Evolutionary conservation across 1,140 invertebrate genomes (phyloP).

Genomic region (Pectinophora gossypiella): DNA sequence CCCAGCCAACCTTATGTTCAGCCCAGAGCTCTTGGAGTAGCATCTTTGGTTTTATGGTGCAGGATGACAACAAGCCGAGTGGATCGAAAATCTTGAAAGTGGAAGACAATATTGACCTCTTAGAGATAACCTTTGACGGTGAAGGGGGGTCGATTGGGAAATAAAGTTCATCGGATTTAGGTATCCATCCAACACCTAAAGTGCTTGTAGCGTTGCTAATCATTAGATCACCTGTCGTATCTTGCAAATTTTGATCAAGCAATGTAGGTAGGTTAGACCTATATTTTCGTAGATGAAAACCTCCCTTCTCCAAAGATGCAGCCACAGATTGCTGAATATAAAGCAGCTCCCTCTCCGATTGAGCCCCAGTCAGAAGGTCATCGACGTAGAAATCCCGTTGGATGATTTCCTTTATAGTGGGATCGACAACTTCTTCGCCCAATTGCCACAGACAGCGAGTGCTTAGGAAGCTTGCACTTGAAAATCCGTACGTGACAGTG

Average conservation of each 20-base stretch:
- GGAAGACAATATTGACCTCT: neutral
- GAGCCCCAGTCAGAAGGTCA: neutral
- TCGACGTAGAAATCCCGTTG: conserved; percentile 1
- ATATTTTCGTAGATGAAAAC: neutral
- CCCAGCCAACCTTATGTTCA: neutral
- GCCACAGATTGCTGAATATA: neutral
- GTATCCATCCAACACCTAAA: neutral
- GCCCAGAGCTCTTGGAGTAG: neutral
- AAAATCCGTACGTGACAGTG: neutral
- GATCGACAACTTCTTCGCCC: neutral
- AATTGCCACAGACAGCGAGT: conserved; percentile 4
- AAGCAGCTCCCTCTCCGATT: neutral
- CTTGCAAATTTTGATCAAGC: neutral
- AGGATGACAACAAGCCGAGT: neutral
- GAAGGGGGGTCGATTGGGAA: neutral
- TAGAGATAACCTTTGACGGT: neutral
- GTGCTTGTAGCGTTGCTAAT: neutral
- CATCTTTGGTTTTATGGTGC: neutral
- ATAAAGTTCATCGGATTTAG: neutral
- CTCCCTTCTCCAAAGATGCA: neutral
- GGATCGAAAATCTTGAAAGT: neutral
- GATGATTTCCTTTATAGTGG: neutral
- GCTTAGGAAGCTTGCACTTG: neutral
- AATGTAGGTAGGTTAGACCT: neutral
- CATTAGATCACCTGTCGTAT: neutral